Conservation (phyloP, 92 coral and sea anemone species). For the Scolanthus callimorphus region DNA sequence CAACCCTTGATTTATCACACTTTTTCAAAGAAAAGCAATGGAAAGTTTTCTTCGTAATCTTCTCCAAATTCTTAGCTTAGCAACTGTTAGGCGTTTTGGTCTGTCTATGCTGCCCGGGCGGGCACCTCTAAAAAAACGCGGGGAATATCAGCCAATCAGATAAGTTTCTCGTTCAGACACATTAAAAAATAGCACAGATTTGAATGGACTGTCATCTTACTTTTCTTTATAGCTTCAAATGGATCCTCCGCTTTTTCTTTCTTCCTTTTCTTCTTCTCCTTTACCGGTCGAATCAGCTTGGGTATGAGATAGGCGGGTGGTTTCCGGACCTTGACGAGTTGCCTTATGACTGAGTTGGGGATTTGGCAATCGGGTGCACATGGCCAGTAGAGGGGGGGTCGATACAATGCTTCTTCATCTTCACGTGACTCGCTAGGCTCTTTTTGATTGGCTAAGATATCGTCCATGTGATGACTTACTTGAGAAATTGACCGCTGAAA, state of each 20-base stretch:
- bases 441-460: not conserved
- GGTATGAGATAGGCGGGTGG: slow-evolving; percentile 55
- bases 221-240: slow-evolving; percentile 12
- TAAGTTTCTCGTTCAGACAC: too few species aligned
- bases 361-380: slow-evolving; percentile 94
- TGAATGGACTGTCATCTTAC: slow-evolving; percentile 10
- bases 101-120: too few species aligned
- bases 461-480: not conserved
- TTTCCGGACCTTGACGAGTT: slow-evolving; percentile 29
- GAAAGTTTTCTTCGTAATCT: too few species aligned
- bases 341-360: slow-evolving; percentile 91
- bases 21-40: too few species aligned
- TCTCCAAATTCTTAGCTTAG: too few species aligned
- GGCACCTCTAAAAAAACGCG: too few species aligned
- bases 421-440: slow-evolving; percentile 3
- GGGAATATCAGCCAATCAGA: too few species aligned
- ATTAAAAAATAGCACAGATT: too few species aligned
- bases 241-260: slow-evolving; percentile 9
- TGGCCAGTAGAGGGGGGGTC: slow-evolving; percentile 73
- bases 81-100: too few species aligned
- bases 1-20: too few species aligned
- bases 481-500: slow-evolving; percentile 7
- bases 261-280: slow-evolving; percentile 18
- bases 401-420: slow-evolving; percentile 12
- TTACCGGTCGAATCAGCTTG: slow-evolving; percentile 17